Conservation (phyloP, 2,113 vertebrate genomes). For the Propithecus coquereli region DNA sequence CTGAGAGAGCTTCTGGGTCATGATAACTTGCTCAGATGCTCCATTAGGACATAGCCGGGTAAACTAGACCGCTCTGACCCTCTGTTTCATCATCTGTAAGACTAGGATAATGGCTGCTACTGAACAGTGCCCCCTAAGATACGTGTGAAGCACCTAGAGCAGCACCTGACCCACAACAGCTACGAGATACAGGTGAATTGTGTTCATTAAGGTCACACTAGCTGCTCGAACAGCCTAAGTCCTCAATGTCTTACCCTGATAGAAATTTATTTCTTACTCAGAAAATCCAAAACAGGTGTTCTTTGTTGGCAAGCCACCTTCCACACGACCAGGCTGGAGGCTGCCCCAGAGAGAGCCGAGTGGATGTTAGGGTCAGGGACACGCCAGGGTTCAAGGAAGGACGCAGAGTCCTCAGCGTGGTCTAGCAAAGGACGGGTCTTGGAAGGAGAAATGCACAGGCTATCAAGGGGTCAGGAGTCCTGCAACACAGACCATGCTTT, state of each 20-base stretch:
- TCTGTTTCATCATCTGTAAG: background rate
- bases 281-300: background rate
- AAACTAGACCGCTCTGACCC: background rate
- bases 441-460: background rate
- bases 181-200: rapidly evolving
- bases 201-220: background rate
- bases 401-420: rapidly evolving
- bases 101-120: rapidly evolving
- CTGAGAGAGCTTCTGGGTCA: background rate
- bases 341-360: background rate
- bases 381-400: background rate
- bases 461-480: background rate
- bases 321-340: background rate
- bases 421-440: background rate
- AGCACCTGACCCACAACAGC: rapidly evolving
- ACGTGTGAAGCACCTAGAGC: rapidly evolving
- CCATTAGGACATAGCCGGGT: background rate
- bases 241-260: rapidly evolving
- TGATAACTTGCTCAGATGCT: background rate
- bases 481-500: background rate
- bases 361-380: too few species aligned
- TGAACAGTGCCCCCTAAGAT: rapidly evolving
- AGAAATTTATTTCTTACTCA: background rate
- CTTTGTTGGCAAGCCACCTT: background rate
- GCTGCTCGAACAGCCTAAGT: background rate